Conservation (phyloP, 2,113 vertebrate genomes). For the Polyodon spathula region DNA sequence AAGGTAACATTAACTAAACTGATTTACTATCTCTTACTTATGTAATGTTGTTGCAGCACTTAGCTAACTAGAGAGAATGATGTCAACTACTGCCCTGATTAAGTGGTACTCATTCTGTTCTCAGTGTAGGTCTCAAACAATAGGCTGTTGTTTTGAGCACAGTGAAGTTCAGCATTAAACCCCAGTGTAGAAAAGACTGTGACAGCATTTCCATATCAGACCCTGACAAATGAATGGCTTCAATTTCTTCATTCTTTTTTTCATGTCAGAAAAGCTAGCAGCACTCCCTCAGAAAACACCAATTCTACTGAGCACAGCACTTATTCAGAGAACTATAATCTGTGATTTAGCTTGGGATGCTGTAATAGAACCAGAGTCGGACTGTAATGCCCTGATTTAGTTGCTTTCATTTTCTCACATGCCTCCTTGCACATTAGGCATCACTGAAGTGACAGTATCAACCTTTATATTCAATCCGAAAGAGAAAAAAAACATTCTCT, state of each 20-base stretch:
- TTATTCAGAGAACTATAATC: constrained; percentile 47
- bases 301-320: constrained; percentile 35
- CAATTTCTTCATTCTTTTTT: constrained; percentile 35
- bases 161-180: constrained; percentile 24
- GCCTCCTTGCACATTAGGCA: constrained; percentile 20
- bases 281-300: constrained; percentile 24
- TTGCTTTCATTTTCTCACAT: constrained; percentile 12
- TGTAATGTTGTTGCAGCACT: not conserved
- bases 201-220: constrained; percentile 21
- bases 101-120: not conserved
- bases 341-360: constrained; percentile 26
- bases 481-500: not conserved
- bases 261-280: constrained; percentile 31
- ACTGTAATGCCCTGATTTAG: constrained; percentile 19
- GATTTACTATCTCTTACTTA: no score
- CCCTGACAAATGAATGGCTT: constrained; percentile 30
- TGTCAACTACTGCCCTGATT: not conserved
- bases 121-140: constrained; percentile 19
- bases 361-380: constrained; percentile 25
- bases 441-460: constrained; percentile 30
- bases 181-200: constrained; percentile 6
- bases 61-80: not conserved
- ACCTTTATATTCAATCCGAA: constrained; percentile 10
- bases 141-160: constrained; percentile 22
- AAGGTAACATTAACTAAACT: no score